A percentile compares a stretch with the other conserved stretches of the same genome.
Conservation (phyloP, 2,113 vertebrate genomes). For the Gracilinanus agilis region DNA sequence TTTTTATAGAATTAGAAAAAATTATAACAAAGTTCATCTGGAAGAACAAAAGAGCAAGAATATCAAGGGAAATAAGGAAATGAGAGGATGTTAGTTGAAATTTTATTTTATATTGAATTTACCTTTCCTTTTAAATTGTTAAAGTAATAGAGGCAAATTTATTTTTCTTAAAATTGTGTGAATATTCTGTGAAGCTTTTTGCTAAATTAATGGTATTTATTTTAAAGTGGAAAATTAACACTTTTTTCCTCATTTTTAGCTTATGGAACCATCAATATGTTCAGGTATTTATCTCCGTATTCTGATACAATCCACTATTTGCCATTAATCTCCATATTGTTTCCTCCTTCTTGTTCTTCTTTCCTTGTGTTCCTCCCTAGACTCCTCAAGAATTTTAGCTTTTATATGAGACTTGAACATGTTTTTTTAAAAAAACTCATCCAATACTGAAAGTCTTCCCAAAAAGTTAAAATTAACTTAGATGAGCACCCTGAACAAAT, state of each 20-base stretch:
- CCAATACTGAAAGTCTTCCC: constrained; percentile 26
- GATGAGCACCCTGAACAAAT: constrained; percentile 20
- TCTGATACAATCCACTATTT: rapidly evolving
- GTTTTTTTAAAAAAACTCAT: too few relatives aligned
- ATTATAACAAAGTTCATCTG: too few relatives aligned
- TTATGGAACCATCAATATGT: constrained; percentile 90
- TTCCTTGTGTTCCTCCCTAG: constrained; percentile 40
- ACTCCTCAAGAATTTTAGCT: constrained; percentile 30
- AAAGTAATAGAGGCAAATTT: background rate
- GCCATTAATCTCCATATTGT: constrained; percentile 35
- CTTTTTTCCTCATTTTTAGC: constrained; percentile 82
- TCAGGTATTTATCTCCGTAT: constrained; percentile 85
- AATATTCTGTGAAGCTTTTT: constrained; percentile 10
- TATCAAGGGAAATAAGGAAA: background rate
- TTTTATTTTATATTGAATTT: constrained; percentile 14
- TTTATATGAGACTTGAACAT: constrained; percentile 56
- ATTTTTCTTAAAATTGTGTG: constrained; percentile 22
- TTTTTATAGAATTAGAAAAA: too few relatives aligned
- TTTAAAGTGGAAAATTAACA: constrained; percentile 36
- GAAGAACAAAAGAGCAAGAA: too few relatives aligned
- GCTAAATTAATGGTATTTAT: background rate
- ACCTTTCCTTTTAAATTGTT: background rate
- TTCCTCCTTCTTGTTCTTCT: constrained; percentile 42
- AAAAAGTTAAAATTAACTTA: constrained; percentile 37
- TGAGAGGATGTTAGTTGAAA: background rate